A percentile compares a stretch with the other conserved stretches of the same genome.
Conservation (phyloP, 1,140 invertebrate species). For the Drosophila dunni region DNA sequence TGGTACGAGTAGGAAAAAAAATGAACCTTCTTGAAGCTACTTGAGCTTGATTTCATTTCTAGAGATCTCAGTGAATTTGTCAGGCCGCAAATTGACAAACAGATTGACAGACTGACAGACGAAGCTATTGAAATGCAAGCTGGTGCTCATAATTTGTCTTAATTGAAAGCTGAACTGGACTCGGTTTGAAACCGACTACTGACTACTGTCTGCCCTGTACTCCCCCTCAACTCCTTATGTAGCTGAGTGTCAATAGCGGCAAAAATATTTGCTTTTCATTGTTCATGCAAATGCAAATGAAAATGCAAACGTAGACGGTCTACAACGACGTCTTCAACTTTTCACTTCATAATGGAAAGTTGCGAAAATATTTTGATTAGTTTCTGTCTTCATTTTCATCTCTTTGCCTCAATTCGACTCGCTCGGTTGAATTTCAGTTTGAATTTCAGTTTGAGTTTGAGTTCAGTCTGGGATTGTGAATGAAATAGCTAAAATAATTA, state of each 20-base stretch:
- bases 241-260: slow-evolving; percentile 80
- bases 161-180: slow-evolving; percentile 63
- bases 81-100: slow-evolving; percentile 1
- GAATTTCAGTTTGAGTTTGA: slow-evolving; percentile 8
- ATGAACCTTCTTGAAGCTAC: slow-evolving; percentile 1
- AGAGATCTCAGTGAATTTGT: slow-evolving; percentile 17
- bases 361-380: slow-evolving; percentile 82
- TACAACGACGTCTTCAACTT: slow-evolving; percentile 68
- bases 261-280: slow-evolving; percentile 81
- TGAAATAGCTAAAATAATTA: slow-evolving; percentile 73
- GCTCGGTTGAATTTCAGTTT: slow-evolving; percentile 6
- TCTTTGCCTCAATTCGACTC: slow-evolving; percentile 9
- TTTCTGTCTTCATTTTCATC: slow-evolving; percentile 53
- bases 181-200: slow-evolving; percentile 2
- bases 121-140: slow-evolving; percentile 70
- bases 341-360: slow-evolving; percentile 82
- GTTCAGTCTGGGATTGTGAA: slow-evolving; percentile 19
- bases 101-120: slow-evolving; percentile 6
- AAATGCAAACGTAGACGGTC: slow-evolving; percentile 71
- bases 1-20: slow-evolving; percentile 32
- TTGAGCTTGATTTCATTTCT: slow-evolving; percentile 2
- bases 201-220: neutral
- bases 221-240: slow-evolving; percentile 45
- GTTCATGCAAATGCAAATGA: slow-evolving; percentile 80
- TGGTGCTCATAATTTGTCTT: slow-evolving; percentile 78